A percentile compares a stretch with the other conserved stretches of the same genome.
Evolutionary conservation across 2,888 invertebrate species (phyloP).

Genomic region (Nipponacmea schrenckii): DNA sequence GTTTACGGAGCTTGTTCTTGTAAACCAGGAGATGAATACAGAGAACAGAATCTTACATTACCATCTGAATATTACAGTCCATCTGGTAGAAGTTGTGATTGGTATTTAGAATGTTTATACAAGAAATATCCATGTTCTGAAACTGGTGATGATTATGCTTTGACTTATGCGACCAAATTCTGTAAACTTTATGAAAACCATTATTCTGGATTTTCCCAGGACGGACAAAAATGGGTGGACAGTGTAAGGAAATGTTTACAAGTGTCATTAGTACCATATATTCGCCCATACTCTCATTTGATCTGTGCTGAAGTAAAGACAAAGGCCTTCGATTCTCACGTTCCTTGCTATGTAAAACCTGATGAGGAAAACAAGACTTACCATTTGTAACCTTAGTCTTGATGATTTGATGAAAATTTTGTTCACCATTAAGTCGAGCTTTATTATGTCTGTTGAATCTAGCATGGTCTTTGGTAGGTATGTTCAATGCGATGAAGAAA

Average conservation of each 20-base stretch:
- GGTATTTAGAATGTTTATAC: conserved; percentile 28
- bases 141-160: conserved; percentile 18
- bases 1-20: conserved; percentile 24
- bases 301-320: conserved; percentile 23
- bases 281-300: conserved; percentile 17
- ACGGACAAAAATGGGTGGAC: conserved; percentile 28
- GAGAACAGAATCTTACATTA: conserved; percentile 3
- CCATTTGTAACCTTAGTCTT: no score
- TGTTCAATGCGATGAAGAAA: no score
- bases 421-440: no score
- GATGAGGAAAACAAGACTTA: no score
- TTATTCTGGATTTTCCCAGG: conserved; percentile 12
- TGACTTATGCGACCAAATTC: conserved; percentile 28
- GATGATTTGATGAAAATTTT: no score
- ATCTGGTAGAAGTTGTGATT: conserved; percentile 22
- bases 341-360: conserved; percentile 23
- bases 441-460: no score
- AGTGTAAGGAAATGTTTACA: conserved; percentile 31
- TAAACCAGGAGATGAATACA: not conserved
- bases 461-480: no score
- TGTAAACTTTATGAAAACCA: conserved; percentile 25
- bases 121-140: conserved; percentile 13
- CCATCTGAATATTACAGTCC: conserved; percentile 29
- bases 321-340: conserved; percentile 21
- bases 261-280: conserved; percentile 26